phyloP scores from a whole-genome alignment of 2,113 vertebrate species.

The Strigops habroptila region DNA sequence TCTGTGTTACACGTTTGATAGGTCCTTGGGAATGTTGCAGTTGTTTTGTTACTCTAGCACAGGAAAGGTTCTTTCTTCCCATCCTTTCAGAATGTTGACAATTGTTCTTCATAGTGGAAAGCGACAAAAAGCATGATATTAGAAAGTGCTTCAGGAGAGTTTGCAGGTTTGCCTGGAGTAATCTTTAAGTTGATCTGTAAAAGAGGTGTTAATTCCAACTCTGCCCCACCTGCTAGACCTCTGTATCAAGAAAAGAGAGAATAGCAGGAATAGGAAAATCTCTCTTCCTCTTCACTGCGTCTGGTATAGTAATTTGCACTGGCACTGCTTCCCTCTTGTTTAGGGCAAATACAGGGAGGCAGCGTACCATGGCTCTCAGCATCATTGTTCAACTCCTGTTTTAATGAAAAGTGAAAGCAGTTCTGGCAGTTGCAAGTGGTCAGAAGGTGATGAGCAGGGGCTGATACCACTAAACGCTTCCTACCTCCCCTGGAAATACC shows the following conservation, averaged over 20 bases:
- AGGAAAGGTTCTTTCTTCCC: background rate
- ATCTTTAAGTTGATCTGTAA: background rate
- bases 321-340: background rate
- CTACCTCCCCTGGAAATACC: background rate
- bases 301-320: background rate
- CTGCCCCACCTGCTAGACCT: rapidly evolving
- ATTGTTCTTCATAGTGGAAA: background rate
- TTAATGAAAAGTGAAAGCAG: background rate
- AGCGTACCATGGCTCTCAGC: background rate
- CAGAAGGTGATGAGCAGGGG: background rate
- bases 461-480: background rate
- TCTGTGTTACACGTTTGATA: background rate
- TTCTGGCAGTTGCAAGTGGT: background rate
- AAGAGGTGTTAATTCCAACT: background rate
- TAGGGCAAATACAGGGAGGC: background rate
- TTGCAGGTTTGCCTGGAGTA: background rate
- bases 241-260: background rate
- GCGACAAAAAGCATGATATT: background rate
- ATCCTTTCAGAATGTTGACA: background rate
- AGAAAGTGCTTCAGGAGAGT: background rate
- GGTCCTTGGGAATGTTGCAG: background rate
- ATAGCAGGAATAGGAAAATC: background rate
- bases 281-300: background rate
- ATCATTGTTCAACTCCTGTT: background rate
- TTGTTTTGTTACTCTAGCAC: background rate